Evolutionary conservation across 2,113 vertebrate species (phyloP).

Genomic region (Nannobrachium achirus): DNA sequence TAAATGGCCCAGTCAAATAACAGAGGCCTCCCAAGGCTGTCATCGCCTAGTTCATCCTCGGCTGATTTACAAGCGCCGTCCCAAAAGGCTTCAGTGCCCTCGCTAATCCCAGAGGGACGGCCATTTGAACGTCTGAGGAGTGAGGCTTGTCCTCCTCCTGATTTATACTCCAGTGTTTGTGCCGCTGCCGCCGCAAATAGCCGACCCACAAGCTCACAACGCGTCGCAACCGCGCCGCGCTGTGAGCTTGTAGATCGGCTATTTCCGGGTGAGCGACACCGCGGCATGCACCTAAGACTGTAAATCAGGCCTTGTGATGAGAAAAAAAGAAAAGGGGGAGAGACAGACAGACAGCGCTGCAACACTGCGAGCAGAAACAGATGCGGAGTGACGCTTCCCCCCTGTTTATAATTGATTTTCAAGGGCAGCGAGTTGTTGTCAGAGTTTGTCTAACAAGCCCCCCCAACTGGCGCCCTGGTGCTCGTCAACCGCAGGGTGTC

Average conservation of each 20-base stretch:
- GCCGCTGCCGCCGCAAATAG: too few species aligned
- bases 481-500: constrained; percentile 64
- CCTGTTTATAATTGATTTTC: constrained; percentile 83
- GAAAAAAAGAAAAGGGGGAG: constrained; percentile 35
- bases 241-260: too few species aligned
- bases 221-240: too few species aligned
- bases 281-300: too few species aligned
- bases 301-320: neutral
- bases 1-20: constrained; percentile 71
- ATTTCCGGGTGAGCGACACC: too few species aligned
- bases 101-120: constrained; percentile 72
- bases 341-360: constrained; percentile 50
- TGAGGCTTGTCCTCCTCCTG: constrained; percentile 31
- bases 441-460: constrained; percentile 78
- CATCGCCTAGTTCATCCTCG: constrained; percentile 71
- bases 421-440: constrained; percentile 79
- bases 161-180: too few species aligned
- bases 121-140: constrained; percentile 60
- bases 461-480: constrained; percentile 70
- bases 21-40: constrained; percentile 70
- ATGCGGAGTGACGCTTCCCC: constrained; percentile 64
- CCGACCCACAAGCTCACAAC: too few species aligned
- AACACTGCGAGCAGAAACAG: constrained; percentile 78
- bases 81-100: constrained; percentile 68
- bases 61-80: constrained; percentile 76